Evolutionary conservation across 2,797 vertebrate species (phyloP).

Genomic region (Hippocampus kuda): DNA sequence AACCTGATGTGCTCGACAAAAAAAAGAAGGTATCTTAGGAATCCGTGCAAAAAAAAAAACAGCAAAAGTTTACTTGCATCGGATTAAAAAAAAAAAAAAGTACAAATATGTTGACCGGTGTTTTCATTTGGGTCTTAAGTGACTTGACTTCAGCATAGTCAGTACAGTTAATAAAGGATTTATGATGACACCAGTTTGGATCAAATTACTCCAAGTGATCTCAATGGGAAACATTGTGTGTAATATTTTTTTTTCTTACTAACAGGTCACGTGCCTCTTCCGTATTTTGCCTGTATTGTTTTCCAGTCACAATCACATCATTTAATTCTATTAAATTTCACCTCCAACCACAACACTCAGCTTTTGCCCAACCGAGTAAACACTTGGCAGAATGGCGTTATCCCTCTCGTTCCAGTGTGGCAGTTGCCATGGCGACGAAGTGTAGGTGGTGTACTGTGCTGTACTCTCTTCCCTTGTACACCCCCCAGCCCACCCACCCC

Average conservation of each 20-base stretch:
- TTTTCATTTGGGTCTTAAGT: no score
- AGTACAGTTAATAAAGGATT: no score
- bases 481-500: constrained; percentile 47
- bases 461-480: constrained; percentile 54
- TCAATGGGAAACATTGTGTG: no score
- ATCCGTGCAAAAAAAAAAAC: no score
- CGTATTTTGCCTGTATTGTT: not conserved
- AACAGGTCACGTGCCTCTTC: not conserved
- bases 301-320: not conserved
- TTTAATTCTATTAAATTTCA: constrained; percentile 36
- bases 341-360: constrained; percentile 52
- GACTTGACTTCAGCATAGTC: no score
- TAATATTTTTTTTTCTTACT: not conserved
- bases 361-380: constrained; percentile 41
- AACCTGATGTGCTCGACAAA: no score
- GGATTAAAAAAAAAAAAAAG: no score
- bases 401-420: constrained; percentile 58
- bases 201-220: no score
- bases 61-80: no score
- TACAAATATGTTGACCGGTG: no score
- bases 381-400: constrained; percentile 57
- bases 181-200: no score
- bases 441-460: constrained; percentile 67
- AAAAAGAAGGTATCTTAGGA: no score
- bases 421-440: constrained; percentile 66